These are phyloP conservation scores for Pocota personata DNA, from an alignment of 2,888 invertebrate species.

Conservation along the genomic window DNA sequence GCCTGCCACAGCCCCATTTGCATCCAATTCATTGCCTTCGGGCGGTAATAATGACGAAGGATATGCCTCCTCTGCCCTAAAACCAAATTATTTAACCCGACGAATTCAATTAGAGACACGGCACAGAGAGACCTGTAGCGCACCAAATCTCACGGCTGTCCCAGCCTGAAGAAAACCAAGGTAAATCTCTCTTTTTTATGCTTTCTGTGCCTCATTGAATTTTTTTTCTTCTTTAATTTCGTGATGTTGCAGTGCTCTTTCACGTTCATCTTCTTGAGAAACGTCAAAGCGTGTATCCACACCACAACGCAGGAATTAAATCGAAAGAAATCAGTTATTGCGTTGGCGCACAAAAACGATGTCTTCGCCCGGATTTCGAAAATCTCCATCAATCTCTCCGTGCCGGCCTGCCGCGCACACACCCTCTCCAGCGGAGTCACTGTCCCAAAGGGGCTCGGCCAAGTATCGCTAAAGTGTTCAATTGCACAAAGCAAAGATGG, in stretches of 20 bases:
- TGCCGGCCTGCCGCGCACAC: constrained; percentile 21
- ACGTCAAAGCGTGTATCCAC: constrained; percentile 65
- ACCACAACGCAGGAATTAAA: constrained; percentile 53
- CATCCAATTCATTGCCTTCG: constrained; percentile 29
- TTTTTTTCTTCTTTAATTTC: not conserved
- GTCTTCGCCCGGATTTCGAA: constrained; percentile 68
- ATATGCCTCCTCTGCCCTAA: constrained; percentile 77
- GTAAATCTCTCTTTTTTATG: constrained; percentile 31
- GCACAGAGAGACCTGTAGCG: constrained; percentile 39
- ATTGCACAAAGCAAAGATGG: constrained; percentile 14
- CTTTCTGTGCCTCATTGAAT: not conserved
- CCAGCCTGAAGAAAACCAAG: not conserved
- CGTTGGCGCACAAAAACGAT: constrained; percentile 71
- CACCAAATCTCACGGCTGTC: constrained; percentile 36
- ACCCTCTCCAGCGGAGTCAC: not conserved
- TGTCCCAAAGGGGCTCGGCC: constrained; percentile 68
- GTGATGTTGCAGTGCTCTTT: constrained; percentile 49
- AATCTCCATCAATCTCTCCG: constrained; percentile 72
- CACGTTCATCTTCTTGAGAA: constrained; percentile 78
- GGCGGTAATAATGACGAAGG: constrained; percentile 57
- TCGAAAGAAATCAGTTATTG: constrained; percentile 69
- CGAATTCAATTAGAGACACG: constrained; percentile 82
- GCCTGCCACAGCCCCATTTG: constrained; percentile 16
- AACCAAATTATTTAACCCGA: constrained; percentile 83
- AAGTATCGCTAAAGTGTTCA: constrained; percentile 66